Base-by-base conservation (phyloP, 2,888 invertebrate genomes). In the Sinotaia quadrata region DNA sequence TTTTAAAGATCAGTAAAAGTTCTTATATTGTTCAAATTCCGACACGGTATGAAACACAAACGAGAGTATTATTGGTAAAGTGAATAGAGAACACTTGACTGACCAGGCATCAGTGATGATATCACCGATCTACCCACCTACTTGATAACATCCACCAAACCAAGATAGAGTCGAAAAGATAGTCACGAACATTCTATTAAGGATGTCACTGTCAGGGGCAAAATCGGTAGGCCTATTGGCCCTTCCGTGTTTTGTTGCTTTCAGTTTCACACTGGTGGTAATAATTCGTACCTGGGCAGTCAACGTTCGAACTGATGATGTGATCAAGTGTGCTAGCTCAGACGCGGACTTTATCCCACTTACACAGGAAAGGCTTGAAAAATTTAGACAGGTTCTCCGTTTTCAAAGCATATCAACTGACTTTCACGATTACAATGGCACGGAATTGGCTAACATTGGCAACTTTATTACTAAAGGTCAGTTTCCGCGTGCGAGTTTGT, bases 301-400 rank as follows among this genome's bases (percentile, higher is more conserved):
- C 18, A 67, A 74, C 15, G 72, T 75, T 1, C 71, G 77, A 34
- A 73, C 75, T n/a, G 73, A 77, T 49, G 59, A 68, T 24, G 72
- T 80, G 8, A 58, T 54, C 15, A 71, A 71, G 21, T 84, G 84
- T 63, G 76, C 71, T 41, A 56, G 73, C 24, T 71, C 73, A 2
- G 83, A 83, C 66, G 59, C 71, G 18, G 83, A 83, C 67, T 82
- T 79, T 58, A 81, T 83, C 29, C 73, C 72, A 27, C 77, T 79
- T 31, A 72, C 72, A 18, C 72, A 77, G 29, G 61, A 60, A 5
- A 74, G 78, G 5, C 44, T 81, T 8, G 68, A 68, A 47, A 76
- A 77, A 49, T 83, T 84, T 67, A 75, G 76, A 57, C 54, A 57
- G 18, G 79, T 80, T 12, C 68, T 85, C 24, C 71, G 77, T 12